These are phyloP conservation scores for Eupeodes latifasciatus DNA, from an alignment of 2,888 invertebrate species.

Conservation along the genomic window DNA sequence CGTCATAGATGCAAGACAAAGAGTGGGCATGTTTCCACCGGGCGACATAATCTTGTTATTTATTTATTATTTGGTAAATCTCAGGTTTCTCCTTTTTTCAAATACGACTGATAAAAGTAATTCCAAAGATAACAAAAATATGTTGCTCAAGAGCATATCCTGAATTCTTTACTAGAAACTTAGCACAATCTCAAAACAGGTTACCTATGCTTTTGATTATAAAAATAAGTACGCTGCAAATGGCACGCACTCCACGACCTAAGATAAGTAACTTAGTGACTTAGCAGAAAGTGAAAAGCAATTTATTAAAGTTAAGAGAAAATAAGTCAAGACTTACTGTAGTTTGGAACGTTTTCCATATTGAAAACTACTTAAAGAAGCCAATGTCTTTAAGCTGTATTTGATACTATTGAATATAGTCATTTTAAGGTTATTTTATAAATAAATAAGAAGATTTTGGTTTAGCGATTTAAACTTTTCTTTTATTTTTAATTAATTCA, in stretches of 20 bases:
- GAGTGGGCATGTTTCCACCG: background rate
- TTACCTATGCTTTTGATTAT: background rate
- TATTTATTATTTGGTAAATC: background rate
- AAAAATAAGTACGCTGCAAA: constrained; percentile 32
- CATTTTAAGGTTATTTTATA: constrained; percentile 36
- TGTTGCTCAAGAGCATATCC: background rate
- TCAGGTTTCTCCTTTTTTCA: too few species aligned
- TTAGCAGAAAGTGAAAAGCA: constrained; percentile 27
- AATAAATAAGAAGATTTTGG: background rate
- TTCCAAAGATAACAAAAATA: background rate
- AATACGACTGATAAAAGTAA: too few species aligned
- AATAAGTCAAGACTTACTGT: constrained; percentile 37
- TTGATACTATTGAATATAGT: constrained; percentile 77
- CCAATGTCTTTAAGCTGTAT: constrained; percentile 78
- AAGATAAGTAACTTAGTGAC: constrained; percentile 35
- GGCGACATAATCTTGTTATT: constrained; percentile 16
- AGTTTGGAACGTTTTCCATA: constrained; percentile 77
- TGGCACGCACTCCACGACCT: constrained; percentile 44
- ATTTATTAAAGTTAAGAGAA: background rate
- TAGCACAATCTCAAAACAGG: background rate
- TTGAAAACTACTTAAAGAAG: constrained; percentile 80
- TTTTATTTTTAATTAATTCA: background rate
- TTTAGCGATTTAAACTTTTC: background rate
- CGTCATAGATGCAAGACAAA: constrained; percentile 24
- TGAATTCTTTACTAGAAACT: background rate